phyloP scores from a whole-genome alignment of 2,113 vertebrate genomes.

The Physeter macrocephalus region DNA sequence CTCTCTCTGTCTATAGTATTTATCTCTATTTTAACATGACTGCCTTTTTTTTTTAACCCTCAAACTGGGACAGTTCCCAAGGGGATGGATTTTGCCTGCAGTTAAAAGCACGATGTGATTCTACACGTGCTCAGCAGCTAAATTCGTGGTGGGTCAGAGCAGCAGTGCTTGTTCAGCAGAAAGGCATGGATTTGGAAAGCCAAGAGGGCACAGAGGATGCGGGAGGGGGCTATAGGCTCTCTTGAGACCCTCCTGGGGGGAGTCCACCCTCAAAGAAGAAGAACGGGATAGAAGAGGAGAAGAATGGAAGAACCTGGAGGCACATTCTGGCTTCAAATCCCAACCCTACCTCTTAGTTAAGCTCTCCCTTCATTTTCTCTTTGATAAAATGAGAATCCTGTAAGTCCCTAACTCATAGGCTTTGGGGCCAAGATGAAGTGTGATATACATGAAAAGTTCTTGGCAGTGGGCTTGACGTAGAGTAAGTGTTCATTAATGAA shows the following conservation, averaged over 20 bases:
- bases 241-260: background rate
- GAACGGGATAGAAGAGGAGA: background rate
- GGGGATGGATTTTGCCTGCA: slow-evolving; percentile 6
- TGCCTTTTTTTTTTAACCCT: slow-evolving; percentile 5
- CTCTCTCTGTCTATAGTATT: slow-evolving; percentile 53
- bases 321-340: background rate
- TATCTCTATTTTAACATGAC: slow-evolving; percentile 68
- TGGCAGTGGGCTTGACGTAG: background rate
- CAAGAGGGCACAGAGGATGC: background rate
- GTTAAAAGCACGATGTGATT: slow-evolving; percentile 31
- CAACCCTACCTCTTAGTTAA: background rate
- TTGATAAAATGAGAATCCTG: background rate
- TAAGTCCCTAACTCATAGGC: background rate
- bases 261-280: background rate
- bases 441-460: background rate
- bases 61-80: slow-evolving; percentile 64
- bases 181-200: background rate
- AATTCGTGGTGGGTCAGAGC: background rate
- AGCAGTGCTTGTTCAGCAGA: slow-evolving; percentile 35
- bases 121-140: slow-evolving; percentile 49
- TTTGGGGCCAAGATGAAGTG: background rate
- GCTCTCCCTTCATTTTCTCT: background rate
- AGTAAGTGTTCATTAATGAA: background rate
- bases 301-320: background rate
- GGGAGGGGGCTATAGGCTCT: too few species aligned